These are phyloP conservation scores for Rhombomys opimus DNA, from an alignment of 2,113 vertebrate genomes.

Conservation along the genomic window DNA sequence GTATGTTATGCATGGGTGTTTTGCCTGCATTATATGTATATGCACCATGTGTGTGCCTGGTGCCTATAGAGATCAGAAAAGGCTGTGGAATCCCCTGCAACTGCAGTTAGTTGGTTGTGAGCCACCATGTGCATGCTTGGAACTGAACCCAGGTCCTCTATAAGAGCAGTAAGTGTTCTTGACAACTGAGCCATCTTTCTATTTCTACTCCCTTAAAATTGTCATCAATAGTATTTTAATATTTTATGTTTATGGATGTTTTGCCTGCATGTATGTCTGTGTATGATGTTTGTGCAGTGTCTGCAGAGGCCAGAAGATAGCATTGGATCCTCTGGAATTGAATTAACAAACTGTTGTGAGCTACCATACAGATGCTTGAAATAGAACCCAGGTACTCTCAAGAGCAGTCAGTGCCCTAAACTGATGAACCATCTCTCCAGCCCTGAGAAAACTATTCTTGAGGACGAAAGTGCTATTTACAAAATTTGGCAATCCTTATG, in stretches of 20 bases:
- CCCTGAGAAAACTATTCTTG: background rate
- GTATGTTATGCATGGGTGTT: background rate
- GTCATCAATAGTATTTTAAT: background rate
- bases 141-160: background rate
- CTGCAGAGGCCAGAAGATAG: background rate
- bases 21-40: background rate
- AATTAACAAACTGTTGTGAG: background rate
- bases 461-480: conserved; percentile 37
- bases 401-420: background rate
- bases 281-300: background rate
- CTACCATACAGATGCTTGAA: background rate
- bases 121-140: background rate
- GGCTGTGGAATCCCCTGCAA: background rate
- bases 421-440: background rate
- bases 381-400: background rate
- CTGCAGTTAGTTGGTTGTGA: background rate
- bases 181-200: background rate
- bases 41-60: background rate
- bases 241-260: background rate
- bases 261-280: background rate
- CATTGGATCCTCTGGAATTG: background rate
- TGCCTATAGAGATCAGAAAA: background rate
- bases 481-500: background rate
- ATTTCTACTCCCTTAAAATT: background rate
- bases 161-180: background rate